Conservation (phyloP, 92 coral and sea anemone genomes). For the Epizoanthus rinbou region DNA sequence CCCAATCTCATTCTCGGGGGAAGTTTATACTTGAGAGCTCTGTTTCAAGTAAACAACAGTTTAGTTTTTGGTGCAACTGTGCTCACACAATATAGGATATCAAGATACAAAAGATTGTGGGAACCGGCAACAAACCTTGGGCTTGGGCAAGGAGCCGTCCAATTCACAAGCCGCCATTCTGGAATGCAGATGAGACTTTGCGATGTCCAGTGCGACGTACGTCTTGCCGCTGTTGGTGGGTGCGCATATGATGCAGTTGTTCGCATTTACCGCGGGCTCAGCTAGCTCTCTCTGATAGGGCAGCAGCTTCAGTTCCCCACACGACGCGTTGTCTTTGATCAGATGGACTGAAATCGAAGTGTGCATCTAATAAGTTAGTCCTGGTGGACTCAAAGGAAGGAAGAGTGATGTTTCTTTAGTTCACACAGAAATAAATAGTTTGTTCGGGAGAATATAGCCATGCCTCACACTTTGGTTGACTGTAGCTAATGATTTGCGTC, state of each 20-base stretch:
- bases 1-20: too few relatives aligned
- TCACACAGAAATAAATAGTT: too few relatives aligned
- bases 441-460: too few relatives aligned
- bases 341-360: constrained; percentile 12
- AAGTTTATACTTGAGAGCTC: too few relatives aligned
- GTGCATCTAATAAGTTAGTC: background rate
- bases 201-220: constrained; percentile 51
- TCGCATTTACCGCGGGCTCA: constrained; percentile 41
- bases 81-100: background rate
- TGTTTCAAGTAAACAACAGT: too few relatives aligned
- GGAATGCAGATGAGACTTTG: constrained; percentile 23
- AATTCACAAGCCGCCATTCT: background rate
- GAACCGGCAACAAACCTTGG: constrained; percentile 2
- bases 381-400: too few relatives aligned
- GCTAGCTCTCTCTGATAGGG: constrained; percentile 47
- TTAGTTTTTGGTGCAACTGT: too few relatives aligned
- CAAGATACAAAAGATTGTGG: background rate
- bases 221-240: constrained; percentile 61
- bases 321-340: constrained; percentile 12
- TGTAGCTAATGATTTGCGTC: too few relatives aligned
- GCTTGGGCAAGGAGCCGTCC: background rate
- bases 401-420: background rate
- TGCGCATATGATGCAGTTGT: constrained; percentile 54
- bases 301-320: constrained; percentile 23
- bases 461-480: too few relatives aligned